These are phyloP conservation scores for Empidonax alnorum DNA, from an alignment of 2,113 vertebrate genomes.

Conservation along the genomic window DNA sequence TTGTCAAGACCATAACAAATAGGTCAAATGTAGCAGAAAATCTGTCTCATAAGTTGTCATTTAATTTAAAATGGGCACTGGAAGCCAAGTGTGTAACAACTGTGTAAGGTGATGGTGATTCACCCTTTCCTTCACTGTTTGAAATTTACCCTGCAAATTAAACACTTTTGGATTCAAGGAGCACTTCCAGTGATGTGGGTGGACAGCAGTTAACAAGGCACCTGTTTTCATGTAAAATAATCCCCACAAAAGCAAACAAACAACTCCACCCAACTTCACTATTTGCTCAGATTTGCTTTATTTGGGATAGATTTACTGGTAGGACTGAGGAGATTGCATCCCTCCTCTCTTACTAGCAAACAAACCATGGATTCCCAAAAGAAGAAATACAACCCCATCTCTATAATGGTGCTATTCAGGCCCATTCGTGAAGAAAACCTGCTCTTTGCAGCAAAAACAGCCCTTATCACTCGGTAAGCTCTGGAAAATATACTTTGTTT, in stretches of 20 bases:
- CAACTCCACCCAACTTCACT: not conserved
- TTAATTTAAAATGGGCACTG: not conserved
- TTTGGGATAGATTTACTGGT: not conserved
- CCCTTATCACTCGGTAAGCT: not conserved
- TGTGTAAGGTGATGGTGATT: not conserved
- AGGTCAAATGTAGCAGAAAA: not conserved
- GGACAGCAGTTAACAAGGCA: not conserved
- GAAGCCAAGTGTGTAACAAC: not conserved
- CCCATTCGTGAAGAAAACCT: not conserved
- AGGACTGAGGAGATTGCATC: not conserved
- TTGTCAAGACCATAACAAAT: not conserved
- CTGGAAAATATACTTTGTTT: not conserved
- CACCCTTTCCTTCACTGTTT: not conserved
- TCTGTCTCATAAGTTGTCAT: not conserved
- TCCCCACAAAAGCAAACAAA: not conserved
- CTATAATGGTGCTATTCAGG: not conserved
- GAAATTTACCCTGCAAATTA: not conserved
- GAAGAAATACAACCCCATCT: not conserved
- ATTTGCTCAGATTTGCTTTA: not conserved
- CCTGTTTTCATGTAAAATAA: accelerated
- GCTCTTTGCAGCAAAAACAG: not conserved
- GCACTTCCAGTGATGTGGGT: not conserved
- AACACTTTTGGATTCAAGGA: not conserved
- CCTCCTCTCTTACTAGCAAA: not conserved
- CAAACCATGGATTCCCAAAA: not conserved